phyloP scores from a whole-genome alignment of 1,140 invertebrate species.

The Oryctes rhinoceros region DNA sequence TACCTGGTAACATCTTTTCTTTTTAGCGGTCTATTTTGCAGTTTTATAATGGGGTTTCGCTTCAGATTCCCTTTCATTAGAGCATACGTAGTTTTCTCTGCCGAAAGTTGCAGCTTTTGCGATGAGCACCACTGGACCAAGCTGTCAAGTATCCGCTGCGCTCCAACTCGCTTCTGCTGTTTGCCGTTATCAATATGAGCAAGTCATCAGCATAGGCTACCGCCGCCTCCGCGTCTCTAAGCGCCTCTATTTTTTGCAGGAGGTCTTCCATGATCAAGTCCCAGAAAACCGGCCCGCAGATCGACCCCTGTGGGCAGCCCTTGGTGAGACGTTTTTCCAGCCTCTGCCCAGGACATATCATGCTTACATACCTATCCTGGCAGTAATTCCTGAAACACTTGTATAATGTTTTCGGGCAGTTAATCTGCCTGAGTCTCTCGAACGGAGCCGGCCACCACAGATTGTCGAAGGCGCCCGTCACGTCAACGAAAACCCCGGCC shows the following conservation, averaged over 20 bases:
- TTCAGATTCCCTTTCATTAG: constrained; percentile 11
- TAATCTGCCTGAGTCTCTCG: neutral
- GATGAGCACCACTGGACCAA: neutral
- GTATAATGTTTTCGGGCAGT: neutral
- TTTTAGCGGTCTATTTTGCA: neutral
- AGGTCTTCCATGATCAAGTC: constrained; percentile 51
- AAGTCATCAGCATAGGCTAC: constrained; percentile 38
- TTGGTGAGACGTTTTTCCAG: constrained; percentile 41
- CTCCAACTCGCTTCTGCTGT: neutral
- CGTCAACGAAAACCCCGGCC: neutral
- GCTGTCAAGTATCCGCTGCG: neutral
- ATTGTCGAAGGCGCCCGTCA: constrained; percentile 29
- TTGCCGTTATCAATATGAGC: neutral
- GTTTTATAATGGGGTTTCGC: neutral
- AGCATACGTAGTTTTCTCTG: neutral
- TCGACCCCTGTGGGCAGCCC: constrained; percentile 55
- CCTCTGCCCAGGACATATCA: neutral
- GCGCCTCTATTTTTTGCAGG: neutral
- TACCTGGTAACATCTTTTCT: constrained; percentile 2
- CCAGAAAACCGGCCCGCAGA: constrained; percentile 52
- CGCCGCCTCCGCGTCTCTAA: neutral
- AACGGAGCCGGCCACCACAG: constrained; percentile 38
- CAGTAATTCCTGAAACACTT: constrained; percentile 27
- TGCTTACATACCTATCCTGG: constrained; percentile 34
- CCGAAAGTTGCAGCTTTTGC: neutral